Base-by-base conservation (phyloP, 2,113 vertebrate species). In the Nanorana parkeri region DNA sequence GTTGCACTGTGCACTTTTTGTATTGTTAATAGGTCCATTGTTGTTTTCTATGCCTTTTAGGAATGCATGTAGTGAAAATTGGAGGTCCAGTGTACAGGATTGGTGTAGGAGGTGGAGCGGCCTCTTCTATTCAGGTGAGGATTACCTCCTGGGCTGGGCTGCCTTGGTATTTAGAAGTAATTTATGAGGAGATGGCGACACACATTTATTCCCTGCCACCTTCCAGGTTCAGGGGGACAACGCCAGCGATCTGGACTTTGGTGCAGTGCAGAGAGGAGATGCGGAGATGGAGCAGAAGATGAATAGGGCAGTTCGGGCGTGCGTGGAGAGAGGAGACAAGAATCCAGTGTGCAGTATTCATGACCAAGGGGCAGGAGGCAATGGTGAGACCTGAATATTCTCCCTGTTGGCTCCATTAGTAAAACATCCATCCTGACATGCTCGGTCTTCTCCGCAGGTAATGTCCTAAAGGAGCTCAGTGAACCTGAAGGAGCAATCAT, bases 221-320 rank as follows among this genome's bases (percentile, higher is more conserved):
- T 11, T 32, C 0, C 77, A 96, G 96, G 94, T 97, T 0, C 96
- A 97, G 78, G 96, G 96, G 3, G 96, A 97, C 84, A 97, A 96
- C 17, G 88, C 91, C 76, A 95, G 93, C 0, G 91, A 93, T 24
- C 88, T 96, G 68, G 96, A 97, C 83, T 91, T 96, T 3, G 95
- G 95, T 0, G 96, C 96, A 0, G 96, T 98, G 68, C 96, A 98
- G 73, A 91, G 96, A n/a, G 96, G 96, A 11, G 96, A 97, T 19
- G 93, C 96, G 0, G 96, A 98, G 87, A 97, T 98, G 96, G 96
- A 96, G 86, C 96, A 97, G 88, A 97, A 96, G 87, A 96, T 98
- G 96, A 97, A 98, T 84, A 92, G 96, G 0, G 94, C 95, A 64
- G 92, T 98, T 47, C 89, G 96, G 78, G 96, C 95, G 1, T 98